Base-by-base conservation (phyloP, 37 sponge, comb jelly and placozoan species). In the Halisarca cf. caerulea region DNA sequence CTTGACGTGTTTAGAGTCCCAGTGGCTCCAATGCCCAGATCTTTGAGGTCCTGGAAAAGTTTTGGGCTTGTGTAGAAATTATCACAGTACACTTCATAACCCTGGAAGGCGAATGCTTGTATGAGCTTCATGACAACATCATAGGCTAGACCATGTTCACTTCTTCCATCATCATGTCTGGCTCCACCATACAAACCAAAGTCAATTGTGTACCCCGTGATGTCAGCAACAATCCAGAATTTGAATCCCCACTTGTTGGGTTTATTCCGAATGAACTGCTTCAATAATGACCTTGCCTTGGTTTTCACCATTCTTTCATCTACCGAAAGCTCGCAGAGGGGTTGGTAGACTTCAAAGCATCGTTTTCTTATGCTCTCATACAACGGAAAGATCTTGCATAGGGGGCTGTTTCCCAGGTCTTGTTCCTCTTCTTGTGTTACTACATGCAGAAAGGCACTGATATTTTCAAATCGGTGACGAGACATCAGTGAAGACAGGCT, bases 61-160 rank as follows among this genome's bases (percentile, higher is more conserved):
- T 34, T 0, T 27, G 81, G 75, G 33, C 70, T 47, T 18, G 83
- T 75, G 47, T 88, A 88, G 33, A 82, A 88, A 58, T 88, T 88
- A 70, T 88, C 85, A 2, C 7, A 21, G 37, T 70, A 89, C 35
- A 89, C 18, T 21, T 34, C 25, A 43, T 89, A 89, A 32, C 89
- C 89, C 58, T 89, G 89, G 38, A 45, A 44, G 33, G 20, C 7
- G 54, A 53, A 84, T 7, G 64, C 39, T 18, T 79, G 1, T 0
- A 51, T 21, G 45, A 89, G 30, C 21, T 69, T 32, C 27, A 70
- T 68, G 8, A 89, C 88, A 36, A 83, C 84, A 83, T 88, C 80
- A 83, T 75, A 78, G 0, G 68, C 69, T 34, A 83, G 58, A 5
- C 80, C 82, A 51, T 80, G 44, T 3, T 30, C 45, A 18, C 59